phyloP scores from a whole-genome alignment of 2,113 vertebrate genomes.

The Xiphophorus couchianus region DNA sequence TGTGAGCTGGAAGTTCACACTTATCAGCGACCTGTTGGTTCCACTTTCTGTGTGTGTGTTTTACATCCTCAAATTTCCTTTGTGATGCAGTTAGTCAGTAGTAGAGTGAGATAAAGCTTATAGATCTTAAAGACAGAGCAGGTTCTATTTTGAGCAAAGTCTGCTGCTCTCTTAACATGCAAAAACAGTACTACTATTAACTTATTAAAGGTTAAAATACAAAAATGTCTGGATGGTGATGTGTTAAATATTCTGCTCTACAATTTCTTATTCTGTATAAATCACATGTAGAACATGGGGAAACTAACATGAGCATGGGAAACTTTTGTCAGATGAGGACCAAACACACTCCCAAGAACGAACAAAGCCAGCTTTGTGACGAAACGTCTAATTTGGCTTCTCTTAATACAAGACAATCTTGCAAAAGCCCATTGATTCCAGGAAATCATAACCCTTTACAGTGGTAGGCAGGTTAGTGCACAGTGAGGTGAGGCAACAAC shows the following conservation, averaged over 20 bases:
- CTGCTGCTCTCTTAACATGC: background rate
- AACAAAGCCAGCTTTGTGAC: conserved; percentile 54
- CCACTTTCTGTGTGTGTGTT: background rate
- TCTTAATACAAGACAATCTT: conserved; percentile 37
- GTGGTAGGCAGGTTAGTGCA: conserved; percentile 19
- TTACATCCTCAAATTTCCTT: background rate
- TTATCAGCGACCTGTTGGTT: background rate
- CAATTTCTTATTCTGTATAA: conserved; percentile 9
- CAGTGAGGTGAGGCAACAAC: conserved; percentile 14
- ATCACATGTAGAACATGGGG: background rate
- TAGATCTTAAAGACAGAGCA: background rate
- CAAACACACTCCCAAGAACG: conserved; percentile 19
- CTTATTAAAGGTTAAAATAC: background rate
- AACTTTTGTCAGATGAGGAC: conserved; percentile 4
- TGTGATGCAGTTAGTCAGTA: background rate
- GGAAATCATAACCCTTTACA: conserved; percentile 11
- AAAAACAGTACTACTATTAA: background rate
- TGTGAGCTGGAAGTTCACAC: no score
- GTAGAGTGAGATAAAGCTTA: background rate
- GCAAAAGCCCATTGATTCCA: conserved; percentile 43
- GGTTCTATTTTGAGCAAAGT: conserved; percentile 1
- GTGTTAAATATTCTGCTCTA: background rate
- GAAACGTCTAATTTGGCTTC: conserved; percentile 11
- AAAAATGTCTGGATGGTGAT: background rate
- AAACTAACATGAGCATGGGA: background rate